A percentile compares a stretch with the other conserved stretches of the same genome.
Evolutionary conservation across 1,140 invertebrate species (phyloP).

Genomic region (Phthorimaea operculella): DNA sequence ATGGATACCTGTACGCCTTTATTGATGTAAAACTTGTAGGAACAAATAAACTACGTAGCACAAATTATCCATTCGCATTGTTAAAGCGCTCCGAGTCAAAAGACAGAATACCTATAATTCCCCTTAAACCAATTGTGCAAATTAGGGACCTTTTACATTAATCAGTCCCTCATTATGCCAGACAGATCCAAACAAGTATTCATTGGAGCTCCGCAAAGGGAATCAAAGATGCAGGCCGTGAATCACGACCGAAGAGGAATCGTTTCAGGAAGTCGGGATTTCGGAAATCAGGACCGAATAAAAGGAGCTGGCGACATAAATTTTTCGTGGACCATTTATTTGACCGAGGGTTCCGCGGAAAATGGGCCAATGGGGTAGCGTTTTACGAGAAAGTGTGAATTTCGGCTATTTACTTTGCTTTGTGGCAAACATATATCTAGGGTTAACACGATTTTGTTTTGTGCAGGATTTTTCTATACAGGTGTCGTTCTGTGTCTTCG

Average conservation of each 20-base stretch:
- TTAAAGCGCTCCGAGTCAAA: no score
- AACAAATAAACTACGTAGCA: no score
- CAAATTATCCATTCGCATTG: no score
- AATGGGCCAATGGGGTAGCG: slow-evolving; percentile 35
- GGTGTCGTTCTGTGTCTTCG: no score
- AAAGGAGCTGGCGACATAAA: slow-evolving; percentile 39
- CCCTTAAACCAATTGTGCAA: background rate
- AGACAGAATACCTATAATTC: no score
- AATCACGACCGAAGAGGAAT: background rate
- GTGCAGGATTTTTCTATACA: no score
- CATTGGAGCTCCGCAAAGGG: background rate
- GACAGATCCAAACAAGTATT: background rate
- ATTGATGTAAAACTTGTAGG: no score
- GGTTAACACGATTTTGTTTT: no score
- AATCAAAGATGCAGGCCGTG: slow-evolving; percentile 2
- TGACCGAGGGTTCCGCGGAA: slow-evolving; percentile 34
- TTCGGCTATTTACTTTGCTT: slow-evolving; percentile 7
- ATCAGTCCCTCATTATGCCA: background rate
- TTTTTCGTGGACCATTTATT: slow-evolving; percentile 58
- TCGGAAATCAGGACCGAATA: slow-evolving; percentile 28
- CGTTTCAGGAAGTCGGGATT: slow-evolving; percentile 20
- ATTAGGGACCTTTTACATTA: background rate
- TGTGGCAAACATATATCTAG: background rate
- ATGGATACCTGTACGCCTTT: no score
- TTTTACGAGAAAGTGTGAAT: slow-evolving; percentile 18